phyloP scores from a whole-genome alignment of 1,140 invertebrate genomes.

The Heliconius hewitsoni region DNA sequence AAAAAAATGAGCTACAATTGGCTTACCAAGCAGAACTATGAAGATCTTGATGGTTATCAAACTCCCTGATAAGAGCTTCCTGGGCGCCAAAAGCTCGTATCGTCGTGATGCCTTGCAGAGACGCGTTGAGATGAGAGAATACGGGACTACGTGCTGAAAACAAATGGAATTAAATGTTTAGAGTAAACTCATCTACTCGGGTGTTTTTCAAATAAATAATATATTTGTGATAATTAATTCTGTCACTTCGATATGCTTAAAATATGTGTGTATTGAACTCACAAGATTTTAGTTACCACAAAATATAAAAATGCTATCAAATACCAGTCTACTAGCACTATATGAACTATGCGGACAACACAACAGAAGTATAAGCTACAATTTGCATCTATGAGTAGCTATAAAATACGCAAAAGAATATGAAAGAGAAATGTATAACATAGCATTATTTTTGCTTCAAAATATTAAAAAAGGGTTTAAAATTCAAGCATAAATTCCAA shows the following conservation, averaged over 20 bases:
- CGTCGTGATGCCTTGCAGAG: slow-evolving; percentile 93
- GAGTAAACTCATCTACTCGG: no score
- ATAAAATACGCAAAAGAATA: no score
- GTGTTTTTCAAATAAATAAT: neutral
- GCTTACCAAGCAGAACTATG: slow-evolving; percentile 85
- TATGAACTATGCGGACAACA: neutral
- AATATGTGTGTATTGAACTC: no score
- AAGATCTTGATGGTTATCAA: slow-evolving; percentile 89
- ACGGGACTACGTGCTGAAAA: slow-evolving; percentile 88
- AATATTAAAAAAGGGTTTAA: neutral
- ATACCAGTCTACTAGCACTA: neutral
- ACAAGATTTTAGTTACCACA: no score
- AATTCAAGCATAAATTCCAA: no score
- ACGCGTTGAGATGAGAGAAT: slow-evolving; percentile 93
- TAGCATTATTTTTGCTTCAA: no score
- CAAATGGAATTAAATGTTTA: neutral
- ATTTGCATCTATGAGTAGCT: neutral
- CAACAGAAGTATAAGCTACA: neutral
- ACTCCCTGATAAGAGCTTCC: slow-evolving; percentile 89
- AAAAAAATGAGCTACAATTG: neutral
- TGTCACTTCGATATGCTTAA: no score
- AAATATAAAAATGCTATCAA: no score
- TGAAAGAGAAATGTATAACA: no score
- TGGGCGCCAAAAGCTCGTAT: slow-evolving; percentile 93
- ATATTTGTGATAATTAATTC: neutral